Conservation (phyloP, 2,113 vertebrate species). For the Carollia perspicillata region DNA sequence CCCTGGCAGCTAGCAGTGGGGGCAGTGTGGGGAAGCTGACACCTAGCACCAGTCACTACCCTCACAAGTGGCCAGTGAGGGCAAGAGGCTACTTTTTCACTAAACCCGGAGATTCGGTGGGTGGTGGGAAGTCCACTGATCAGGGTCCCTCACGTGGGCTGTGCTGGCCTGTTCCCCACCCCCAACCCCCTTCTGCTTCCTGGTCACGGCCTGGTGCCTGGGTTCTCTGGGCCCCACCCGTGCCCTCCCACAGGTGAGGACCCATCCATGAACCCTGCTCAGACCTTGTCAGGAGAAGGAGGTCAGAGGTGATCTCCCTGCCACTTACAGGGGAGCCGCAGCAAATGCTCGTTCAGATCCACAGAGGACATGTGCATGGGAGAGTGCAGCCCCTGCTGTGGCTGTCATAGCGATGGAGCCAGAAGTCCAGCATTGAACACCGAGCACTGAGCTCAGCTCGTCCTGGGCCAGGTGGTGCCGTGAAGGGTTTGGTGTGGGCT, state of each 20-base stretch:
- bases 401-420: rapidly evolving
- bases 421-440: rapidly evolving
- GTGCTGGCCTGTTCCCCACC: too few relatives aligned
- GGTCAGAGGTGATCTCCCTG: too few relatives aligned
- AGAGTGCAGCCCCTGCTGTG: too few relatives aligned
- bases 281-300: background rate
- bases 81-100: background rate
- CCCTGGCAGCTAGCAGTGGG: background rate
- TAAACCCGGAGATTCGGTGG: rapidly evolving
- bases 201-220: rapidly evolving
- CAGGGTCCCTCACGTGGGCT: background rate
- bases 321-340: background rate
- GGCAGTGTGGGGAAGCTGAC: rapidly evolving
- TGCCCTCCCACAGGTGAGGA: too few relatives aligned
- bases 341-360: rapidly evolving
- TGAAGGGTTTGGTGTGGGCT: rapidly evolving
- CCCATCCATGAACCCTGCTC: background rate
- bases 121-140: rapidly evolving
- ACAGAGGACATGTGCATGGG: rapidly evolving
- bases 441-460: background rate
- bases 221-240: background rate
- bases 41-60: background rate
- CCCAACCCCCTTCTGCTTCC: background rate
- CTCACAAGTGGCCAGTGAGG: background rate
- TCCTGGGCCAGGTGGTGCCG: too few relatives aligned